Evolutionary conservation across 1,140 invertebrate species (phyloP).

Genomic region (Lasaia peninsularis): DNA sequence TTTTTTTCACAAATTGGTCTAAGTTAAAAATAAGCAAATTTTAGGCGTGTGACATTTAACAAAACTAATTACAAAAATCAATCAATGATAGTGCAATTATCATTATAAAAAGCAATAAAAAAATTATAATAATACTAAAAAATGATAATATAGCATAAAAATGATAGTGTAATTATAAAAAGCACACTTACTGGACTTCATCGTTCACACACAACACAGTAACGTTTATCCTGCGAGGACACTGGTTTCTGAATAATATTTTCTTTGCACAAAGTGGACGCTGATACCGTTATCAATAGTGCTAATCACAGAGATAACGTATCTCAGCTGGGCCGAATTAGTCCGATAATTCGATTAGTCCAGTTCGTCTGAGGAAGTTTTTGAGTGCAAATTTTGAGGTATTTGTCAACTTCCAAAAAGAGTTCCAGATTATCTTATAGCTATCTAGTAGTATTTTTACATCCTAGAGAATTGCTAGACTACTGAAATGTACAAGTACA

Average conservation of each 20-base stretch:
- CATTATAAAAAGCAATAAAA: too few relatives aligned
- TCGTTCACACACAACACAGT: slow-evolving; percentile 8
- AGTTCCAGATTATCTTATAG: too few relatives aligned
- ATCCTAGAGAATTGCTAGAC: too few relatives aligned
- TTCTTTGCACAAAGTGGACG: slow-evolving; percentile 24
- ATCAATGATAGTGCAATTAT: too few relatives aligned
- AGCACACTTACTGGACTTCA: slow-evolving; percentile 32
- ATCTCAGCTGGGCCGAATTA: slow-evolving; percentile 1
- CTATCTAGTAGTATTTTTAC: too few relatives aligned
- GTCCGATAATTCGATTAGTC: slow-evolving; percentile 1
- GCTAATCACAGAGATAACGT: slow-evolving; percentile 29
- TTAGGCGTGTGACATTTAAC: too few relatives aligned
- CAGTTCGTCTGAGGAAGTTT: background rate
- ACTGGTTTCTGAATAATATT: slow-evolving; percentile 15
- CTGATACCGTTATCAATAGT: slow-evolving; percentile 28
- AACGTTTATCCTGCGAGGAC: slow-evolving; percentile 1
- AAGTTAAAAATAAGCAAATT: too few relatives aligned
- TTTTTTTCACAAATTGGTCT: too few relatives aligned
- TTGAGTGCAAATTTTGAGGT: background rate
- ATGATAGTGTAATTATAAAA: background rate
- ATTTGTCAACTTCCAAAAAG: background rate
- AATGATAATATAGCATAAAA: too few relatives aligned
- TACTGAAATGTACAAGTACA: too few relatives aligned
- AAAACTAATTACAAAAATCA: too few relatives aligned
- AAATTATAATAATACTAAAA: too few relatives aligned